Evolutionary conservation across 2,113 vertebrate species (phyloP).

Genomic region (Dicrurus megarhynchus): DNA sequence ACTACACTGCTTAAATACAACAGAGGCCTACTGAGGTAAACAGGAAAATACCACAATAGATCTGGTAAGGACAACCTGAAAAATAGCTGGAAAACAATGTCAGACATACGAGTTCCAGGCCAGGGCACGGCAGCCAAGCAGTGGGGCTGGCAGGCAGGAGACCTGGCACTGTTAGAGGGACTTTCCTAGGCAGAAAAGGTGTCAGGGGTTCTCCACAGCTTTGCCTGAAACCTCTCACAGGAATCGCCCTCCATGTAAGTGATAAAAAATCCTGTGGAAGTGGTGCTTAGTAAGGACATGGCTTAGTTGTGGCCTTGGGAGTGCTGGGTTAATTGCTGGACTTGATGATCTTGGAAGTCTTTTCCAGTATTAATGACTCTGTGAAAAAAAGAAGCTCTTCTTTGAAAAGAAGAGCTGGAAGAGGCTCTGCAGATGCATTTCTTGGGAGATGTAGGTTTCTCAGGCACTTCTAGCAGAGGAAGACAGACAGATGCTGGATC

Average conservation of each 20-base stretch:
- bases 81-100: not conserved
- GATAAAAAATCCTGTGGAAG: not conserved
- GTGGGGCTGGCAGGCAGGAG: not conserved
- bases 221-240: not conserved
- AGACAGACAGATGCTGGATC: not conserved
- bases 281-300: not conserved
- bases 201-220: not conserved
- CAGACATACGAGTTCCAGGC: not conserved
- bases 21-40: not conserved
- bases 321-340: not conserved
- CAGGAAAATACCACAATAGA: slow-evolving; percentile 42
- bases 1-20: not conserved
- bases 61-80: not conserved
- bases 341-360: not conserved
- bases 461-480: not conserved
- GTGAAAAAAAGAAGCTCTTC: not conserved
- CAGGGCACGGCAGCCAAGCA: not conserved
- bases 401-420: not conserved
- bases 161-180: not conserved
- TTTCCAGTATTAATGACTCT: not conserved
- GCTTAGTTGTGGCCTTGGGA: not conserved
- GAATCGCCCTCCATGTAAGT: not conserved
- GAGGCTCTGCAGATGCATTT: not conserved
- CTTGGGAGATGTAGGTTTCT: not conserved
- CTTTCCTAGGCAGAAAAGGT: not conserved